Conservation (phyloP, 2,113 vertebrate genomes). For the Crotalus viridis region DNA sequence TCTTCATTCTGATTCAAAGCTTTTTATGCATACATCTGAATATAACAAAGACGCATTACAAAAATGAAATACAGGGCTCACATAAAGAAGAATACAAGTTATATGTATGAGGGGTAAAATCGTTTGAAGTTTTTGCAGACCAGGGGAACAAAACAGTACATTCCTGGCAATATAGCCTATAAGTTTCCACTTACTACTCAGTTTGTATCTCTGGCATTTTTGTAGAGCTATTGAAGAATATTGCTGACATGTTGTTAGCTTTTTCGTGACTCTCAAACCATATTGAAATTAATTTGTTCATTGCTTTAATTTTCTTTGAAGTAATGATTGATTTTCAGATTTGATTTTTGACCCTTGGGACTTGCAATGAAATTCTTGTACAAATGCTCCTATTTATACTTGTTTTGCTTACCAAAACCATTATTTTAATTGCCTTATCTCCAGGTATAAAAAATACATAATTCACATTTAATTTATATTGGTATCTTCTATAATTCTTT, state of each 20-base stretch:
- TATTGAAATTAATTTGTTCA: neutral
- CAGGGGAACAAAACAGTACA: neutral
- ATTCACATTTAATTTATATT: slow-evolving; percentile 23
- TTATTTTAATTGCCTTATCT: slow-evolving; percentile 7
- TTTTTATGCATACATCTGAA: neutral
- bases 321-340: slow-evolving; percentile 39
- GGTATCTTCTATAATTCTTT: slow-evolving; percentile 14
- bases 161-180: neutral
- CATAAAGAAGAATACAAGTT: neutral
- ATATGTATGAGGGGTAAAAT: neutral
- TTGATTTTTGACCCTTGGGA: slow-evolving; percentile 41
- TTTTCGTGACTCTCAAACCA: slow-evolving; percentile 17
- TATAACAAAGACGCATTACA: neutral
- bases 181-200: neutral
- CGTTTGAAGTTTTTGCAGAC: neutral
- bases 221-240: neutral
- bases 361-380: neutral
- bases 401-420: neutral
- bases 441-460: slow-evolving; percentile 2
- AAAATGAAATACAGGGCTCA: neutral
- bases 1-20: neutral
- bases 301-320: slow-evolving; percentile 10
- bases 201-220: neutral
- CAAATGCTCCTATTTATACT: neutral
- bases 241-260: slow-evolving; percentile 31